Evolutionary conservation across 37 sponge, comb jelly and placozoan species (phyloP).

Genomic region (Mnemiopsis leidyi): DNA sequence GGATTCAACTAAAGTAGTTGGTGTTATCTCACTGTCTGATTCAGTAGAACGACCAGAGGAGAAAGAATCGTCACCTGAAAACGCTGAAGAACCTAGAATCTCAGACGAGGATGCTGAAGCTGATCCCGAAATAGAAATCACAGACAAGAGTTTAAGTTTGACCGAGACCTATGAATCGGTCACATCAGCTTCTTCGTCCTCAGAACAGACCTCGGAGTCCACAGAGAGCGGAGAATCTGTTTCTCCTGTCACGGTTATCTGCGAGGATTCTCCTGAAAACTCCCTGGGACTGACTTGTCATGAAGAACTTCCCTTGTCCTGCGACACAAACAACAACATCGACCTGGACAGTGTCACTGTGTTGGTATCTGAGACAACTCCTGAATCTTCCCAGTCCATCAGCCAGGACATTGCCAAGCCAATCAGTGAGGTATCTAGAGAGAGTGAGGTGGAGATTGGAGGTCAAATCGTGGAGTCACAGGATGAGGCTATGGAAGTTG

Average conservation of each 20-base stretch:
- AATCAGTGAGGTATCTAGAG: not conserved
- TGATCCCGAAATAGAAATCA: not conserved
- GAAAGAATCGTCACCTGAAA: not conserved
- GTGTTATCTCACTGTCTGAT: too few species aligned
- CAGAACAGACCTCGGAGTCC: not conserved
- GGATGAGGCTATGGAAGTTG: not conserved
- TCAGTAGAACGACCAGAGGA: not conserved
- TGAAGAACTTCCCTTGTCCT: not conserved
- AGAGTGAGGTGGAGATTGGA: not conserved
- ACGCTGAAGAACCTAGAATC: not conserved
- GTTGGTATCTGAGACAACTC: not conserved
- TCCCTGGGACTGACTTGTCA: not conserved
- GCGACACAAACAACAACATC: not conserved
- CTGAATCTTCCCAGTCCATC: not conserved
- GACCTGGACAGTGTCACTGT: not conserved
- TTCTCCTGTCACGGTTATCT: not conserved
- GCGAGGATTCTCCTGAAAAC: slow-evolving; percentile 16
- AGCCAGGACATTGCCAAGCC: not conserved
- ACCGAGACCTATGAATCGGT: not conserved
- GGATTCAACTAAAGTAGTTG: not conserved
- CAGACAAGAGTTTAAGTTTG: not conserved
- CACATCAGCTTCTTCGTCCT: not conserved
- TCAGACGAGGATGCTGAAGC: not conserved
- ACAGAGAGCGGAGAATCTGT: not conserved
- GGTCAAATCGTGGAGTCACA: not conserved